phyloP scores from a whole-genome alignment of 1,140 invertebrate species.

The Eriocheir sinensis region DNA sequence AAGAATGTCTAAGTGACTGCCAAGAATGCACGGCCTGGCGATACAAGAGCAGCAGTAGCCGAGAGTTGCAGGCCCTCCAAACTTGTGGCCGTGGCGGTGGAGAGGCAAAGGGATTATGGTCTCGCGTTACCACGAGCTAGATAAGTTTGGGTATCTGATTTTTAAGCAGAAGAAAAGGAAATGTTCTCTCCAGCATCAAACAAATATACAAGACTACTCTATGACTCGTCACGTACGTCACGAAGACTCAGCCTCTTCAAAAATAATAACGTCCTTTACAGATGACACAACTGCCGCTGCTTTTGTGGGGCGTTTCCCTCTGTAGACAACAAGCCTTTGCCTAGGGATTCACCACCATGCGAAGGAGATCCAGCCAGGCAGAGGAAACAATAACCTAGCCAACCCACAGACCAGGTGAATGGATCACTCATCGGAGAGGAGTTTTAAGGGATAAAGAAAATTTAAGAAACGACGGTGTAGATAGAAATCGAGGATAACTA shows the following conservation, averaged over 20 bases:
- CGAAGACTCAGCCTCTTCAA: not conserved
- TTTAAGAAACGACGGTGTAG: not conserved
- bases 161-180: not conserved
- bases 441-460: slow-evolving; percentile 1
- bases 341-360: not conserved
- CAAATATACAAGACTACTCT: not conserved
- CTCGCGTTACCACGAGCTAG: not conserved
- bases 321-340: not conserved
- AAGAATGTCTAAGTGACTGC: slow-evolving; percentile 31
- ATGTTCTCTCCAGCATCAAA: not conserved
- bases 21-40: slow-evolving; percentile 35
- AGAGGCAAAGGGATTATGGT: not conserved
- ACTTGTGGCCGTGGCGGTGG: not conserved
- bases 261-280: slow-evolving; percentile 14
- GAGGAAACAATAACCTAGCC: not conserved
- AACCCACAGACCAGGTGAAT: not conserved
- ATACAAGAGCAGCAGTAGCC: not conserved
- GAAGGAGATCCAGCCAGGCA: not conserved
- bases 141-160: not conserved
- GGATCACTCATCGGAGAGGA: not conserved
- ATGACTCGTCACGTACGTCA: slow-evolving; percentile 11
- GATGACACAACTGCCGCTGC: not conserved
- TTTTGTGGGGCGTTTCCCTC: too few relatives aligned
- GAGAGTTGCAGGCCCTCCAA: not conserved
- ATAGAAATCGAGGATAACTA: slow-evolving; percentile 54